phyloP scores from a whole-genome alignment of 2,113 vertebrate genomes.

The Psettodes erumei region DNA sequence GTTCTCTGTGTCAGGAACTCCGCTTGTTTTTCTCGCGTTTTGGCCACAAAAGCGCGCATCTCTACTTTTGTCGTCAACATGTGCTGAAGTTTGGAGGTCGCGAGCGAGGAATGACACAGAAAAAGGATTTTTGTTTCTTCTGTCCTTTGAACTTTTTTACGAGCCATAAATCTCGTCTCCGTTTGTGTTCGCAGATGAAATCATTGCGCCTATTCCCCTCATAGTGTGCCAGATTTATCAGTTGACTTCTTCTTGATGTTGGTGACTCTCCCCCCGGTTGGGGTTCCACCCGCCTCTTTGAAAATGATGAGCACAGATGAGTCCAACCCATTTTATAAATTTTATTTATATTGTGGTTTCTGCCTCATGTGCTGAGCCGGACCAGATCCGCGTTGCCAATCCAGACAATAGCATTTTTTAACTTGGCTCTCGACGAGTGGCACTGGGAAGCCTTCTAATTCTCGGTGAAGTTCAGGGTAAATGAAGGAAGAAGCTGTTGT shows the following conservation, averaged over 20 bases:
- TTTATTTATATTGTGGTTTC: conserved; percentile 70
- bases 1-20: conserved; percentile 61
- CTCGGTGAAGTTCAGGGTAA: conserved; percentile 15
- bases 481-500: conserved; percentile 57
- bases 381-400: conserved; percentile 59
- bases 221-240: conserved; percentile 76
- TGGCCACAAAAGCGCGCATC: conserved; percentile 57
- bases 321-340: conserved; percentile 71
- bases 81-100: conserved; percentile 71
- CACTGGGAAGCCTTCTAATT: conserved; percentile 31
- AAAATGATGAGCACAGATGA: conserved; percentile 77
- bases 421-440: conserved; percentile 16
- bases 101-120: conserved; percentile 72
- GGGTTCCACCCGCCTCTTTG: conserved; percentile 75
- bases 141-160: conserved; percentile 76
- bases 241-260: conserved; percentile 77
- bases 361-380: conserved; percentile 69
- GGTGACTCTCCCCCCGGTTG: conserved; percentile 25
- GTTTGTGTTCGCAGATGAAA: conserved; percentile 74
- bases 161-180: conserved; percentile 74
- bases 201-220: conserved; percentile 67
- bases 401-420: conserved; percentile 45
- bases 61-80: conserved; percentile 60
- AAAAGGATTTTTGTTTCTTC: conserved; percentile 70
- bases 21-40: conserved; percentile 58